Evolutionary conservation across 2,888 invertebrate species (phyloP).

Genomic region (Luperina nickerlii): DNA sequence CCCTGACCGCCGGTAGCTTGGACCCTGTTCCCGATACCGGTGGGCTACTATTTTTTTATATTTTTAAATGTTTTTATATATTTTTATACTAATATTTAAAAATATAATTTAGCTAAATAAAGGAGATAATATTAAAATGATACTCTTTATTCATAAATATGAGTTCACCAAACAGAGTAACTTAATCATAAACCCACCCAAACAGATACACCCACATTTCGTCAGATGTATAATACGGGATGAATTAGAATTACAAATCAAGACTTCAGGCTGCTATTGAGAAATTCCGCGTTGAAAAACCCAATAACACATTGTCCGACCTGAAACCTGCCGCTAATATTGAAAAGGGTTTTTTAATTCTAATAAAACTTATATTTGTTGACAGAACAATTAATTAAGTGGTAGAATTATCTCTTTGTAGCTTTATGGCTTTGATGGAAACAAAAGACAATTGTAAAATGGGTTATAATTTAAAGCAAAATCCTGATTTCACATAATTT

Average conservation of each 20-base stretch:
- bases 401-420: not conserved
- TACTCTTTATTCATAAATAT: too few relatives aligned
- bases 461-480: not conserved
- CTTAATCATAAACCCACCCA: too few relatives aligned
- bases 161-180: too few relatives aligned
- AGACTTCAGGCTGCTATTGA: not conserved
- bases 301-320: not conserved
- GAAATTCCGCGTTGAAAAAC: not conserved
- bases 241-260: too few relatives aligned
- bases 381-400: slow-evolving; percentile 4
- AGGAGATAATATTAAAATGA: too few relatives aligned
- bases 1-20: too few relatives aligned
- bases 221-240: not conserved
- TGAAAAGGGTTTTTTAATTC: not conserved
- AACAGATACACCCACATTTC: not conserved
- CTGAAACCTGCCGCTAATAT: not conserved
- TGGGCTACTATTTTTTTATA: too few relatives aligned
- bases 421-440: not conserved
- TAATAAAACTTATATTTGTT: not conserved
- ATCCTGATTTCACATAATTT: slow-evolving; percentile 3
- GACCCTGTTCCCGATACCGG: too few relatives aligned
- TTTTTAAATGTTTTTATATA: too few relatives aligned
- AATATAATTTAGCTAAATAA: too few relatives aligned
- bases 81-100: too few relatives aligned
- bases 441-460: slow-evolving; percentile 3